Evolutionary conservation across 53 echinoderm and acorn worm species (phyloP).

Genomic region (Hippasteria phrygiana): DNA sequence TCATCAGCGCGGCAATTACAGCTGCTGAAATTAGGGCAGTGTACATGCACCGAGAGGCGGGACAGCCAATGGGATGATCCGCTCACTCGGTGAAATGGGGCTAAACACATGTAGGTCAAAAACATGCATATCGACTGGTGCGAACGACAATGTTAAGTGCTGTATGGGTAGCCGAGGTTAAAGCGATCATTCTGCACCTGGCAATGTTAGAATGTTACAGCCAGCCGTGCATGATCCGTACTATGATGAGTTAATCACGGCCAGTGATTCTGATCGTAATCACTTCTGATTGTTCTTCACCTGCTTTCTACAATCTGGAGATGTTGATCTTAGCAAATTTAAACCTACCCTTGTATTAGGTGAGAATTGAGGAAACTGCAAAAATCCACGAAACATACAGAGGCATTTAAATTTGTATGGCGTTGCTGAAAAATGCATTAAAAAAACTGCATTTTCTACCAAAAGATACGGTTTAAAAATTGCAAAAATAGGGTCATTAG

Average conservation of each 20-base stretch:
- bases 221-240: background rate
- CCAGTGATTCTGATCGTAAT: too few species aligned
- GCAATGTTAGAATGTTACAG: background rate
- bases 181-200: background rate
- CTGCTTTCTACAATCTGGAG: too few species aligned
- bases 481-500: too few species aligned
- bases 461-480: too few species aligned
- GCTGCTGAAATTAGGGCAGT: conserved; percentile 9
- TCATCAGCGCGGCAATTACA: conserved; percentile 13
- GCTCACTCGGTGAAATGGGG: background rate
- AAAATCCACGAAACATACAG: too few species aligned
- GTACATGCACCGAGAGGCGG: background rate
- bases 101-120: background rate
- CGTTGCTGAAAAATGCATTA: too few species aligned
- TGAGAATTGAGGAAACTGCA: too few species aligned
- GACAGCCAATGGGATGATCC: background rate
- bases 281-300: too few species aligned
- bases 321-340: too few species aligned
- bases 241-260: background rate
- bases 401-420: too few species aligned
- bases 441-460: too few species aligned
- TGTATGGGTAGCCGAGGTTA: background rate
- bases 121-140: background rate
- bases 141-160: background rate
- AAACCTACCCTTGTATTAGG: too few species aligned